Base-by-base conservation (phyloP, 2,888 invertebrate species). In the Sclerodermus sp. region DNA sequence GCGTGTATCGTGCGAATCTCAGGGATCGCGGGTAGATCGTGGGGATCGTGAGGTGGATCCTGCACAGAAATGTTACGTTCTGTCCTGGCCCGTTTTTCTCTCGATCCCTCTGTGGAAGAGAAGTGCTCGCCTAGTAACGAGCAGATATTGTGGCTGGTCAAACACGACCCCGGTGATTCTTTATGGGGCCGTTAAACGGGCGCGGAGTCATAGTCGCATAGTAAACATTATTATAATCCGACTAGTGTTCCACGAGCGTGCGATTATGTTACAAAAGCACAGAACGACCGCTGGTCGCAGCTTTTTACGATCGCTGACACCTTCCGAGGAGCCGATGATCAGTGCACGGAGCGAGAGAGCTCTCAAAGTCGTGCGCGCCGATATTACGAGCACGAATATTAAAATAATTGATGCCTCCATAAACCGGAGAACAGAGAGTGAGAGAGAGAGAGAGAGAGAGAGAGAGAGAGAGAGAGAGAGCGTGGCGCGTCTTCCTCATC, bases 371-470 rank as follows among this genome's bases (percentile, higher is more conserved):
- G 49, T 52, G 49, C 53, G 53, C 58, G 50, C 58, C 55, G 62
- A 68, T 66, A 68, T 68, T 69, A 67, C 67, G 65, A 64, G 64
- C 68, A 62, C 63, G 69, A 70, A 72, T 71, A 71, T 73, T 72
- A 67, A 69, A 70, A 67, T 69, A 73, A 73, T 73, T 67, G 72
- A 73, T 73, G 71, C 67, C 66, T 64, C 65, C 64, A 66, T 73
- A 71, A 73, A 73, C 66, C 63, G 37, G 31, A 45, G 4, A 23
- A 8, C 23, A 23, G 23, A n/a, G n/a, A n/a, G n/a, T n/a, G n/a
- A n/a, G n/a, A n/a, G n/a, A n/a, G n/a, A n/a, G n/a, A n/a, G n/a
- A n/a, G n/a, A n/a, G n/a, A n/a, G n/a, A n/a, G n/a, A n/a, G n/a
- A n/a, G n/a, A n/a, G n/a, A n/a, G n/a, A n/a, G n/a, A n/a, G n/a